A percentile compares a stretch with the other conserved stretches of the same genome.
These are phyloP conservation scores for Scaptomyza cyrtandrae DNA, from an alignment of 2,888 invertebrate species.

Conservation along the genomic window DNA sequence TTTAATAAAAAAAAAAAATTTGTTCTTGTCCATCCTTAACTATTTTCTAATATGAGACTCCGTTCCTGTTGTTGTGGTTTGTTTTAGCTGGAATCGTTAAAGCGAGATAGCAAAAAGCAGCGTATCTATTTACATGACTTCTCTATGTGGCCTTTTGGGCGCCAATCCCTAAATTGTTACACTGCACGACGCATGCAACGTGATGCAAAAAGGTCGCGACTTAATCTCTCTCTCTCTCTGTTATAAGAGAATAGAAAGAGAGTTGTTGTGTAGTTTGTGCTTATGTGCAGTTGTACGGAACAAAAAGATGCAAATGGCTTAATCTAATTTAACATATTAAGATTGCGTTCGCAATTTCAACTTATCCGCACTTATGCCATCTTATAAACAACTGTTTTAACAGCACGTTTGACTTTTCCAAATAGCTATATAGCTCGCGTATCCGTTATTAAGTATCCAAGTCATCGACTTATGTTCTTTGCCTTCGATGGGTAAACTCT, in stretches of 20 bases:
- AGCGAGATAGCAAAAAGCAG: conserved; percentile 54
- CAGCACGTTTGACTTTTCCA: not conserved
- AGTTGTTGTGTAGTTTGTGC: too few species aligned
- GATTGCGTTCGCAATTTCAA: not conserved
- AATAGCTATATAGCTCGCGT: not conserved
- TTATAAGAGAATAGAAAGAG: not conserved
- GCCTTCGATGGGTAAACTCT: not conserved
- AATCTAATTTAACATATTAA: not conserved
- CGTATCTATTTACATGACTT: conserved; percentile 74
- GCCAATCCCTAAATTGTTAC: conserved; percentile 74
- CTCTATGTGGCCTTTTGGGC: conserved; percentile 78
- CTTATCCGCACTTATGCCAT: too few species aligned
- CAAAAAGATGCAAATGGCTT: not conserved
- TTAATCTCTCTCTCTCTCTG: not conserved
- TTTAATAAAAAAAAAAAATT: conserved; percentile 28
- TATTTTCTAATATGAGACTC: conserved; percentile 67
- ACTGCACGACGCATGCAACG: conserved; percentile 39
- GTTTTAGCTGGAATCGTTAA: conserved; percentile 51
- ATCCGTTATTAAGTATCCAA: too few species aligned
- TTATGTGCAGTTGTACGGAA: conserved; percentile 4
- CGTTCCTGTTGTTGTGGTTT: conserved; percentile 29
- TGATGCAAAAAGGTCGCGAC: conserved; percentile 30
- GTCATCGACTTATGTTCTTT: not conserved
- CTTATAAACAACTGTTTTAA: not conserved
- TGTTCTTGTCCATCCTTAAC: conserved; percentile 64